Evolutionary conservation across 2,888 invertebrate species (phyloP), one percentile per base, ranked within the genome.

Genomic region (Unio pictorum): DNA sequence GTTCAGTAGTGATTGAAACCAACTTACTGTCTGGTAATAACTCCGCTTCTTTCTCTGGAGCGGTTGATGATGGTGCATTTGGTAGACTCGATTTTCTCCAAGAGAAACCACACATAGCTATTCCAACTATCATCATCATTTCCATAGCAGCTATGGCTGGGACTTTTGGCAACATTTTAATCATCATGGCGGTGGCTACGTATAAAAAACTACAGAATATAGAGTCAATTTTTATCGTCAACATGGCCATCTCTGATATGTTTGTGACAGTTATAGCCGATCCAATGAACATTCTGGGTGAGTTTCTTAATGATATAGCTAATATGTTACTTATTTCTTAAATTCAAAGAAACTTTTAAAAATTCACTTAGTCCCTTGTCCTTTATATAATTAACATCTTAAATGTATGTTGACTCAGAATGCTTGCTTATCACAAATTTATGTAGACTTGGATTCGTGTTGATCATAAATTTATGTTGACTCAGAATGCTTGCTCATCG

Each of bases 251-350:
- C 54, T 75, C 83, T 7, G 85, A 85, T 60, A 64, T 84, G 28
- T 80, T 74, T 61, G 83, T 85, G 34, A 84, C 84, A 0, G 60
- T 73, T 7, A 26, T 85, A 28, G 79, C 84, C 2, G 78, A 82
- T 63, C 84, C 84, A 0, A 78, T 85, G 71, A 78, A 78, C 64
- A 80, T 84, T 55, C 71, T 84, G 30, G 83, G 85, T 85, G 71
- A 79, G 84, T 72, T 61, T 26, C 26, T 23, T 59, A 17, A 11
- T 18, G 3, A 26, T 15, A 8, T 8, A 15, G 45, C 3, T 45
- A 15, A 15, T 11, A 0, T 45, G 45, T 11, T 45, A 45, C 45
- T 11, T 45, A 11, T 2, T 11, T 45, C 34, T 4, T 34, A 34
- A 34, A 34, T 34, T 7, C 34, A 34, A 34, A 30, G 30, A 30